Evolutionary conservation across 2,888 invertebrate genomes (phyloP).

Genomic region (Ophion costatus): DNA sequence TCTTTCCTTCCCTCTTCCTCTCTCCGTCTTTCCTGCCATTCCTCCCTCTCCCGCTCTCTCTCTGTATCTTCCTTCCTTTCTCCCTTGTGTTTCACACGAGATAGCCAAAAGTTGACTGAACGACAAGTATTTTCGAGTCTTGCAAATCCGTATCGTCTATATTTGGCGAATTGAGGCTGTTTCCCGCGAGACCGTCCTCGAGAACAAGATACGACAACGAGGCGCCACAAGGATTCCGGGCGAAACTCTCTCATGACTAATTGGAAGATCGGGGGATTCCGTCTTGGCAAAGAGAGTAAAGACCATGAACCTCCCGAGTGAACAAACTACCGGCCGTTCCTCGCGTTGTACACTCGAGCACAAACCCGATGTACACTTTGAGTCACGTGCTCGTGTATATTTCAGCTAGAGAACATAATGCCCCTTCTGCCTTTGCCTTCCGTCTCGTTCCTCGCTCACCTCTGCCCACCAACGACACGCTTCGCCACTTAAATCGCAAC

Average conservation of each 20-base stretch:
- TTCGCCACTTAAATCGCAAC: neutral
- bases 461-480: neutral
- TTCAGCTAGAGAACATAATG: conserved; percentile 12
- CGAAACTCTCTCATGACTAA: conserved; percentile 69
- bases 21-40: neutral
- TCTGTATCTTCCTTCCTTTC: neutral
- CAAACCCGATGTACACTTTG: conserved; percentile 12
- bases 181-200: conserved; percentile 55
- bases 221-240: conserved; percentile 77
- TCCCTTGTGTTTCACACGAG: neutral
- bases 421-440: conserved; percentile 1
- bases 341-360: conserved; percentile 2
- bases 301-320: conserved; percentile 57
- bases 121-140: conserved; percentile 30
- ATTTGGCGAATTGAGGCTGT: conserved; percentile 56
- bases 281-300: conserved; percentile 30
- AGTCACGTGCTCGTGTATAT: conserved; percentile 29
- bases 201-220: conserved; percentile 72
- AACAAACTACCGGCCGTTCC: conserved; percentile 37
- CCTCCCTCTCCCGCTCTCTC: neutral
- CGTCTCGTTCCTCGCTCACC: neutral
- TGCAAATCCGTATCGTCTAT: conserved; percentile 44
- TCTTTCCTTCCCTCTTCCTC: neutral
- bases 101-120: conserved; percentile 55
- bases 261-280: conserved; percentile 63